Percentiles rank a stretch among this genome's conserved stretches.
Conservation (phyloP, 2,888 invertebrate species). For the Microplitis deprimator region DNA sequence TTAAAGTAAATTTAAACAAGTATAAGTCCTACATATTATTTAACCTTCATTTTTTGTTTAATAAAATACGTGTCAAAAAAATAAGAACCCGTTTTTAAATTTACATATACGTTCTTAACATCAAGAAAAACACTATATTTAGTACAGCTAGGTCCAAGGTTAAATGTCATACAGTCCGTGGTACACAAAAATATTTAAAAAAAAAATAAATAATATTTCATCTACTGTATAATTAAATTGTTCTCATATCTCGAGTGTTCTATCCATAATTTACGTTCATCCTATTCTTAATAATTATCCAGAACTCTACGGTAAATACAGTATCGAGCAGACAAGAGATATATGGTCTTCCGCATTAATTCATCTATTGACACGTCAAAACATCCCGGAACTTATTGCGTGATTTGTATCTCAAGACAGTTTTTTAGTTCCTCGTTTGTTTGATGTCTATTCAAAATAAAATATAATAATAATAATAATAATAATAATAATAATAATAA, state of each 20-base stretch:
- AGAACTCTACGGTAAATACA: background rate
- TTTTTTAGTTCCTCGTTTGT: background rate
- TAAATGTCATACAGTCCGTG: background rate
- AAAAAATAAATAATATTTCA: background rate
- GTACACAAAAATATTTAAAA: background rate
- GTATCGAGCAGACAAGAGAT: background rate
- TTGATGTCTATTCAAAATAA: background rate
- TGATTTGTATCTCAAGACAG: slow-evolving; percentile 17
- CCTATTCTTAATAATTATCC: background rate
- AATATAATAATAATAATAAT: background rate
- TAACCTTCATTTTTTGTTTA: background rate
- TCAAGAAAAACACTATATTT: background rate
- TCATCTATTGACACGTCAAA: slow-evolving; percentile 45
- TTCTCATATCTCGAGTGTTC: background rate
- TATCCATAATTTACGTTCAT: background rate
- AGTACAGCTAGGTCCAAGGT: background rate
- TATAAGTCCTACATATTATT: background rate
- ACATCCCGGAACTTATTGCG: slow-evolving; percentile 18
- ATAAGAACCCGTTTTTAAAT: background rate
- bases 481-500: background rate
- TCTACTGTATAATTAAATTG: no score
- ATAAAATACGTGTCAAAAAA: slow-evolving; percentile 1
- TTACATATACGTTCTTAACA: background rate
- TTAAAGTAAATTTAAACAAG: no score
- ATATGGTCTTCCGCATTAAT: slow-evolving; percentile 32